phyloP scores from a whole-genome alignment of 1,140 invertebrate species.

The Augochlora pura region DNA sequence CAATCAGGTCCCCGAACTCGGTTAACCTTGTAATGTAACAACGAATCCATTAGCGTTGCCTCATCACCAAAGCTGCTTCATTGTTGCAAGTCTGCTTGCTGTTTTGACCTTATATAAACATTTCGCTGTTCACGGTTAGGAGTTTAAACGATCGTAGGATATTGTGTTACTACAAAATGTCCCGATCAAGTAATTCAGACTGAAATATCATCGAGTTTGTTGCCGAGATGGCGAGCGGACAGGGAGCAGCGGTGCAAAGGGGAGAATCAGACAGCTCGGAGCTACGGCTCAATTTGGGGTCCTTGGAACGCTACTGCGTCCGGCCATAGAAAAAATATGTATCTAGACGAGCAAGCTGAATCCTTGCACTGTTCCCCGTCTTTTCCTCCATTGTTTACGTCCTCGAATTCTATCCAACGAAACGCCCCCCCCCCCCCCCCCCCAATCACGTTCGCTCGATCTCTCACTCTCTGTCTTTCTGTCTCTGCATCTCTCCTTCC shows the following conservation, averaged over 20 bases:
- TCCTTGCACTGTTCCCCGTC: neutral
- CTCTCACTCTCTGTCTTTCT: neutral
- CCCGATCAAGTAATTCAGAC: neutral
- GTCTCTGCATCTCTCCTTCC: neutral
- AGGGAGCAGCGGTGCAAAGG: neutral
- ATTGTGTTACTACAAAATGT: neutral
- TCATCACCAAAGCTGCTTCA: conserved; percentile 12
- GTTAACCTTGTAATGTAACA: conserved; percentile 53
- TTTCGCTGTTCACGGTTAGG: neutral
- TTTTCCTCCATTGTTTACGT: conserved; percentile 40
- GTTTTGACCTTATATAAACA: neutral
- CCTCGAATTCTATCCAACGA: conserved; percentile 33
- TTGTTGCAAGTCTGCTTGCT: neutral
- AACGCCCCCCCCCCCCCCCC: neutral
- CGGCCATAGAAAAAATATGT: conserved; percentile 27
- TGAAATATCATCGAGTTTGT: neutral
- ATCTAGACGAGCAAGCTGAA: neutral
- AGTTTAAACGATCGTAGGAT: neutral
- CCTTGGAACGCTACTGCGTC: conserved; percentile 4
- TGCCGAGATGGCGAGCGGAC: neutral
- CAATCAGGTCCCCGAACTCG: conserved; percentile 37
- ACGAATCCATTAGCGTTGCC: conserved; percentile 14
- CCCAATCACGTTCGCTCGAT: no score
- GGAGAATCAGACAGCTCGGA: neutral
- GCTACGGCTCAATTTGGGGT: neutral